These are phyloP conservation scores for fruit fly (Drosophila melanogaster) DNA, from an alignment of 1,140 invertebrate genomes.

Conservation along the genomic window Release_6_plus_ISO1_MT NT_033779.5:10651001-10651500, in stretches of 20 bases:
- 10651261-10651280: conserved; percentile 35
- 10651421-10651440: conserved; percentile 55
- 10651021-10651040: conserved; percentile 56
- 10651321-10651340: conserved; percentile 65
- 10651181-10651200: conserved; percentile 78
- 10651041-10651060: conserved; percentile 84
- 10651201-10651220: conserved; percentile 56
- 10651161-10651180: conserved; percentile 67
- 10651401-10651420: conserved; percentile 31
- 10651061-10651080: conserved; percentile 84
- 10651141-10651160: conserved; percentile 26
- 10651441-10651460: conserved; percentile 7
- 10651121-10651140: conserved; percentile 18
- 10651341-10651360: conserved; percentile 37
- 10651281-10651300: not conserved
- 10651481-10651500: no score
- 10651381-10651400: conserved; percentile 27
- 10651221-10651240: conserved; percentile 81
- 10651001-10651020: conserved; percentile 17
- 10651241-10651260: conserved; percentile 65
- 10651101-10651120: conserved; percentile 28
- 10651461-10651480: no score
- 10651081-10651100: conserved; percentile 82
- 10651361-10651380: conserved; percentile 37
- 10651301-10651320: conserved; percentile 32